These are phyloP conservation scores for Spermophilus dauricus DNA, from an alignment of 2,113 vertebrate genomes.

Conservation along the genomic window DNA sequence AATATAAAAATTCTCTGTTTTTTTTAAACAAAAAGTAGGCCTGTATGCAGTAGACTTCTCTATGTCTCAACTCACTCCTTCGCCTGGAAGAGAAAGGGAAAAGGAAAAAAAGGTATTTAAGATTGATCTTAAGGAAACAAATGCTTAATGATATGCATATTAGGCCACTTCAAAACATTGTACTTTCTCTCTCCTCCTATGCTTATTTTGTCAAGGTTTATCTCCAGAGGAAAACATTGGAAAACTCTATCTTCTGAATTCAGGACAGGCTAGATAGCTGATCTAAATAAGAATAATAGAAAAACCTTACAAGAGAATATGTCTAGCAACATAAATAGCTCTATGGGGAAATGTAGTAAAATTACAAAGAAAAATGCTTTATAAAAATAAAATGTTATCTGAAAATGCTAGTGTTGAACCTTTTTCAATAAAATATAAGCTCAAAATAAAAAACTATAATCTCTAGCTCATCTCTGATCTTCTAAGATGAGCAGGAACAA, in stretches of 20 bases:
- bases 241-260: conserved; percentile 51
- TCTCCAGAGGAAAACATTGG: conserved; percentile 43
- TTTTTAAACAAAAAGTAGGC: conserved; percentile 18
- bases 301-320: conserved; percentile 37
- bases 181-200: neutral
- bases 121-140: neutral
- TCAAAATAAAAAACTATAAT: conserved; percentile 60
- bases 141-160: neutral
- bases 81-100: neutral
- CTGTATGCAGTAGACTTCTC: neutral
- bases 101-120: too few relatives aligned
- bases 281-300: conserved; percentile 68
- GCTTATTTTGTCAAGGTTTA: conserved; percentile 26
- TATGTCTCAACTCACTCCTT: neutral
- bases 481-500: neutral
- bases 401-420: conserved; percentile 57
- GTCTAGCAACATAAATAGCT: neutral
- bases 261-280: conserved; percentile 9
- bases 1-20: neutral
- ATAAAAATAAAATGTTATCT: conserved; percentile 58
- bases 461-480: conserved; percentile 13
- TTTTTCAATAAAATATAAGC: conserved; percentile 70
- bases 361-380: conserved; percentile 63
- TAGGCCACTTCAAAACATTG: neutral
- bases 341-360: conserved; percentile 61